Base-by-base conservation (phyloP, 2,113 vertebrate genomes). In the Oriolus oriolus region DNA sequence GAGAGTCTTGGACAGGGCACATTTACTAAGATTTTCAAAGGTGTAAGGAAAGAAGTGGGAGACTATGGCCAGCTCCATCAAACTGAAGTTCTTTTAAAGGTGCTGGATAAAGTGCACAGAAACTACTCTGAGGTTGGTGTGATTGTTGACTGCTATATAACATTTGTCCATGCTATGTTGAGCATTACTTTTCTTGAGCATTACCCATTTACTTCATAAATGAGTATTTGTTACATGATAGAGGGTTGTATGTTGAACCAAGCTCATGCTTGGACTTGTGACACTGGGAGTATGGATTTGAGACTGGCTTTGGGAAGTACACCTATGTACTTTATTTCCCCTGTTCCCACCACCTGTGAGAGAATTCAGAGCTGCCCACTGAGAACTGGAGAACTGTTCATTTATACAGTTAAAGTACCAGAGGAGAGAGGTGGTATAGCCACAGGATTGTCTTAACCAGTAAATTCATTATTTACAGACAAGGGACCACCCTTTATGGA, bases 1-100 rank as follows among this genome's bases (percentile, higher is more conserved):
- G 98, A 99, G 92, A 99, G 99, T 93, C 97, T 99, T 94, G 99
- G 99, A 35, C 99, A 99, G 96, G 99, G 99, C 45, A 99, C 99
- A 0, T 99, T 99, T 94, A 99, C 99, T 31, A 99, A 99, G 98
- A 99, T 99, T 95, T 99, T 99, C 97, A 98, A 98, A 92, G 99
- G 99, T 44, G 14, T 99, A 74, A 98, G 99, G 89, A 98, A 98
- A 89, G 99, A 99, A 98, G 95, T 98, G 44, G 98, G 99, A 90
- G 99, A 99, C 94, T 99, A 99, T 63, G 99, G 98, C 47, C 98
- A 99, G 77, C 89, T 99, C 9, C 98, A 99, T 91, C 97, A 99
- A 97, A 99, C 99, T 26, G 98, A 99, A 35, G 99, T 99, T 52
- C 98, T 99, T 33, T 95, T 99, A 69, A 99, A 99, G 93, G 98